phyloP scores from a whole-genome alignment of 2,888 invertebrate genomes.

The Thereva unica region DNA sequence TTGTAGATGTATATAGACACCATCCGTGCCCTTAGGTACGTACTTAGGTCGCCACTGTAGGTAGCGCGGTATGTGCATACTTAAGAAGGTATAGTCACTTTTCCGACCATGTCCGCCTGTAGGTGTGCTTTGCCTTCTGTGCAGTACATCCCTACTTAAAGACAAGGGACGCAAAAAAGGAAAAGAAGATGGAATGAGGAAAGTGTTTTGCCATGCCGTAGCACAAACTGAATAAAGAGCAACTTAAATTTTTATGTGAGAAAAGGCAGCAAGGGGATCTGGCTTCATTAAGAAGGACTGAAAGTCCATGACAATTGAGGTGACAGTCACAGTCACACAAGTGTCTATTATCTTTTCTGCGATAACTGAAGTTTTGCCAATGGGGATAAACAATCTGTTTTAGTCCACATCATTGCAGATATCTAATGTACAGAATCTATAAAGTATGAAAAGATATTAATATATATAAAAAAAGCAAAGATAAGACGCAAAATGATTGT shows the following conservation, averaged over 20 bases:
- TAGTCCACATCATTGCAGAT: too few relatives aligned
- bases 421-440: too few relatives aligned
- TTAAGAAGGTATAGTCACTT: conserved; percentile 30
- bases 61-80: conserved; percentile 24
- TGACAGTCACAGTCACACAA: conserved; percentile 33
- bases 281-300: conserved; percentile 26
- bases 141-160: conserved; percentile 28
- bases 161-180: conserved; percentile 30
- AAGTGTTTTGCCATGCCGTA: conserved; percentile 31
- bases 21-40: conserved; percentile 34
- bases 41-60: conserved; percentile 25
- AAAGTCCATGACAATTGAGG: conserved; percentile 37
- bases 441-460: too few relatives aligned
- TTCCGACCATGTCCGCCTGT: conserved; percentile 30
- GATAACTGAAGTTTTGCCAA: background rate
- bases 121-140: conserved; percentile 29
- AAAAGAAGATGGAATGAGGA: conserved; percentile 11
- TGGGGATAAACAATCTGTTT: too few relatives aligned
- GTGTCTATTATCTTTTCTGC: conserved; percentile 25
- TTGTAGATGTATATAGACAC: conserved; percentile 19
- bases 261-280: conserved; percentile 30
- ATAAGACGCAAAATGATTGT: too few relatives aligned
- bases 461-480: too few relatives aligned
- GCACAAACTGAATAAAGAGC: conserved; percentile 38
- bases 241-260: conserved; percentile 38